Conservation (phyloP, 2,888 invertebrate species). For the Lamproptera curius region DNA sequence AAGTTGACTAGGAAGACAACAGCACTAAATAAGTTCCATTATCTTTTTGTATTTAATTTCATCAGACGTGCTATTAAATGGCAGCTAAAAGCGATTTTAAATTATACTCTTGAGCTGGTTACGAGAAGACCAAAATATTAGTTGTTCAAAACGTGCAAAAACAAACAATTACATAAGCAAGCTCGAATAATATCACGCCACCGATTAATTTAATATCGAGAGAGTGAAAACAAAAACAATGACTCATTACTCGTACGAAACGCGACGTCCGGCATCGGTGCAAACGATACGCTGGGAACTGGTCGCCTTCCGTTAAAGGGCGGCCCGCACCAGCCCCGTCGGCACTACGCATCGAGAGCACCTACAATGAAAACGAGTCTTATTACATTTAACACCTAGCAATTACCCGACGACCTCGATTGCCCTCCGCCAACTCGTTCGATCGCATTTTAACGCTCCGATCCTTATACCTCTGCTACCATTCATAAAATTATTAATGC, state of each 20-base stretch:
- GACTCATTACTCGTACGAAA: constrained; percentile 16
- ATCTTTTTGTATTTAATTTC: no score
- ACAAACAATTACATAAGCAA: no score
- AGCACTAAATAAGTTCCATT: no score
- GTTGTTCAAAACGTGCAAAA: no score
- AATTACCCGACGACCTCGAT: constrained; percentile 58
- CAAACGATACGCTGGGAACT: constrained; percentile 75
- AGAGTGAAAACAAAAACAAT: constrained; percentile 1
- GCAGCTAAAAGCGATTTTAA: no score
- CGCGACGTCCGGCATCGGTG: constrained; percentile 65
- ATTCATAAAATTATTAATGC: constrained; percentile 79
- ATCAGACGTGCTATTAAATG: no score
- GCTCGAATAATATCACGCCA: no score
- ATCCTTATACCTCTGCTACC: constrained; percentile 70
- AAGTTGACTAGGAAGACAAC: no score
- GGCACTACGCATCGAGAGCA: constrained; percentile 36
- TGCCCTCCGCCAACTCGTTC: constrained; percentile 60
- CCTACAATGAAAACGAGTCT: constrained; percentile 32
- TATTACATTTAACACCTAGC: constrained; percentile 57
- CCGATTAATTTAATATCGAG: no score
- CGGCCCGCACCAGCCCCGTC: constrained; percentile 29
- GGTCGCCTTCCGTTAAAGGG: constrained; percentile 53
- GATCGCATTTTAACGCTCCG: constrained; percentile 48
- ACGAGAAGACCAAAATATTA: no score
- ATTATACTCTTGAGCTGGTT: no score